Percentiles rank a stretch among this genome's conserved stretches.
phyloP scores from a whole-genome alignment of 1,140 invertebrate species.

The Papilio glaucus region DNA sequence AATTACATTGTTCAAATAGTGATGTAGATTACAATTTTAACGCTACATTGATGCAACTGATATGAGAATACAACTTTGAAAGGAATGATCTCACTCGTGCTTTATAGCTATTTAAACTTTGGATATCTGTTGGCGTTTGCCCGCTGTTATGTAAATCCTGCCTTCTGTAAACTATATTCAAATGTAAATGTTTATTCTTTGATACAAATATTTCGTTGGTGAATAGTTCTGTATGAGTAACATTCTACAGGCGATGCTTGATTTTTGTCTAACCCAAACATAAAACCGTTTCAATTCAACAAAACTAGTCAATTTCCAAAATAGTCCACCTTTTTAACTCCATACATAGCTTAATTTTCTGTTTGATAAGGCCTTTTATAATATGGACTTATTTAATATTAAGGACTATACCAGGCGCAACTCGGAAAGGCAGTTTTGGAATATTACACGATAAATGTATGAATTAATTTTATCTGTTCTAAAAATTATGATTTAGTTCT shows the following conservation, averaged over 20 bases:
- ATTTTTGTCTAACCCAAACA: neutral
- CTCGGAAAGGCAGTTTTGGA: too few species aligned
- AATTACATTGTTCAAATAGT: conserved; percentile 18
- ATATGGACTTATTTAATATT: too few species aligned
- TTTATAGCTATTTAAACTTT: conserved; percentile 26
- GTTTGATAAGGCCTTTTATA: too few species aligned
- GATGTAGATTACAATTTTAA: conserved; percentile 19
- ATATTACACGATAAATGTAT: too few species aligned
- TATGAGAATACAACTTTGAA: conserved; percentile 1
- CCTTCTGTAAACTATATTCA: conserved; percentile 7
- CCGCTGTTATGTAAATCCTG: conserved; percentile 28
- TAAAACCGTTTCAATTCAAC: too few species aligned
- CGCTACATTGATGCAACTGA: conserved; percentile 17
- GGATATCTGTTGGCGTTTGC: neutral
- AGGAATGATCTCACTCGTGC: conserved; percentile 2
- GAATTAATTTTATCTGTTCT: too few species aligned
- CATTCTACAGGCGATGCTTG: neutral
- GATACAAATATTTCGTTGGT: neutral
- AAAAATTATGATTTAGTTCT: too few species aligned
- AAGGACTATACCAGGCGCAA: too few species aligned
- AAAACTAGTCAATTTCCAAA: too few species aligned
- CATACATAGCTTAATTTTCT: too few species aligned
- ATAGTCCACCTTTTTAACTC: too few species aligned
- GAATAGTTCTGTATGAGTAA: neutral
- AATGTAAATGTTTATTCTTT: conserved; percentile 25